Base-by-base conservation (phyloP, 2,113 vertebrate species). In the Sinosuthora webbiana region DNA sequence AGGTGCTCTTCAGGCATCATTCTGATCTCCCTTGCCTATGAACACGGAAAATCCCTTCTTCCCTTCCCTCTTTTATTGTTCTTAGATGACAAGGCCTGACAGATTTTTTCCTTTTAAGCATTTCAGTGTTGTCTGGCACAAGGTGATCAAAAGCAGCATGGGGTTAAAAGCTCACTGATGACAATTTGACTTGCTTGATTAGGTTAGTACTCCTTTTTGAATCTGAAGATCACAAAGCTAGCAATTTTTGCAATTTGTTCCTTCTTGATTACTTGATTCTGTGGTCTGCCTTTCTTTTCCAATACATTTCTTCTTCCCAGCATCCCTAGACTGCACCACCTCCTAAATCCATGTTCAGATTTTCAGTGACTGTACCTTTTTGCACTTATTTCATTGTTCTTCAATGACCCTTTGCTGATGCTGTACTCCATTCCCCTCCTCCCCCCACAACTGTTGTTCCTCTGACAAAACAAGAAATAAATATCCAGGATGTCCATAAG, bases 401-500 rank as follows among this genome's bases (percentile, higher is more conserved):
- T 70, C 47, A 95, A 80, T 73, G 77, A 88, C 77, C 70, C 87
- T 79, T 80, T 94, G 31, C 9, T 92, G 37, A 82, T 93, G 64
- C 11, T 83, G 33, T 56, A 20, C 27, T 88, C 67, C 33, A 41
- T 16, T 76, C 65, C 80, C 33, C 31, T 81, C 47, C 33, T 67
- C 17, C 18, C 52, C 28, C 15, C 22, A 33, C 20, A n/a, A 31
- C 53, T 64, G 35, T 14, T 76, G 12, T 20, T 62, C 68, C 27
- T 86, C 60, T 60, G 73, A 86, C 82, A 87, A 96, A 95, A 97
- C 35, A 96, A 94, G 76, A 93, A 97, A 88, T 89, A 89, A 96
- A 96, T 95, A 92, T 69, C 90, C 83, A 94, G 69, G 88, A 95
- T 90, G 74, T 47, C 93, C 64, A 87, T 10, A 89, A 84, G 68